Base-by-base conservation (phyloP, 2,797 vertebrate species). In the Clamator glandarius region DNA sequence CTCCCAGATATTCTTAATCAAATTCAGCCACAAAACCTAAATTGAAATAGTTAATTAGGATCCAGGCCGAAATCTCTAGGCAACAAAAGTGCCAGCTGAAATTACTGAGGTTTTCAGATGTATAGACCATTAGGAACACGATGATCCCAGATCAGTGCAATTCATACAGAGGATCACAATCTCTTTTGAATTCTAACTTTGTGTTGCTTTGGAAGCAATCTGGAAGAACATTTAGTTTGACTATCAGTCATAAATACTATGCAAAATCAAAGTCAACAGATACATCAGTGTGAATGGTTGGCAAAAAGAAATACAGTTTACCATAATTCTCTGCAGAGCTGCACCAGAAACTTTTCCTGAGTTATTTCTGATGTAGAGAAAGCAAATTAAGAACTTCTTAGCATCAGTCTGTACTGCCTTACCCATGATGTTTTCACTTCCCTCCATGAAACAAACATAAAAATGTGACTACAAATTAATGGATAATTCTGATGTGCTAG, bases 31-130 rank as follows among this genome's bases (percentile, higher is more conserved):
- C 28, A 87, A 90, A 94, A 69, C 76, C 58, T 84, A 95, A 87
- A 95, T 42, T 93, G 75, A 95, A 93, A 92, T 82, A 85, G 80
- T 86, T 93, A 95, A 95, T 95, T 93, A 89, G 70, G 75, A 84
- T 33, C 18, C 63, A 80, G 41, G 12, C 35, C 1, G 15, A 81
- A 91, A 78, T 92, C 89, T 89, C 82, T 51, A 74, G 73, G 51
- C 58, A 92, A 92, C 35, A 2, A 77, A 84, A 94, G 89, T 62
- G 31, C 24, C 72, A 59, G 28, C 25, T 93, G 89, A 93, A 93
- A 90, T 92, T 75, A 91, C 50, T 58, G 62, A 51, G 19, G 39
- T 76, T 91, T 92, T 81, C 46, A 92, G 75, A 89, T 58, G 26
- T 26, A 16, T 39, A 52, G 29, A 41, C 0, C 1, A 82, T 92